Evolutionary conservation across 1,140 invertebrate genomes (phyloP), one percentile per base, ranked within the genome.

Genomic region (Chlorops oryzae): DNA sequence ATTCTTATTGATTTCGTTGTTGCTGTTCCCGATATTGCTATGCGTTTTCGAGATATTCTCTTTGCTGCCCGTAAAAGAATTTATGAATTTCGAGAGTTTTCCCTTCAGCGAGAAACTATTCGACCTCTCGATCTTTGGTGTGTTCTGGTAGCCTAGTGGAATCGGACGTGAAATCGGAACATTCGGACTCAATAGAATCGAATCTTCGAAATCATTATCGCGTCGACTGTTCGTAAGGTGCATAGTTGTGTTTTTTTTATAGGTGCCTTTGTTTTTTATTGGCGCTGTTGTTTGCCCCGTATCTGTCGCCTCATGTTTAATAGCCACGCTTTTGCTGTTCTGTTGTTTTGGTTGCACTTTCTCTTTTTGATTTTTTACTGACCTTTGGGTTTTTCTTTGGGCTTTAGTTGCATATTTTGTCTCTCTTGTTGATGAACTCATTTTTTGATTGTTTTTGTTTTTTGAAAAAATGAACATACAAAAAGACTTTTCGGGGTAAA

Each of bases 81-180:
- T 72, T 7, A 70, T 55, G 13, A 72, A 39, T 24, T 64, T 61
- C 7, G 63, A 61, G 5, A 72, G 23, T 50, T 63, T 72, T 18
- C 58, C 58, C 9, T 62, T 62, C 20, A 67, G 24, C 3, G 52
- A 60, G 18, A 72, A 66, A 55, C 69, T 72, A 18, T 64, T 63
- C 22, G 68, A 64, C 5, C 69, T 58, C 47, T 70, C 69, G 44
- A 72, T 63, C 56, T 66, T 71, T 15, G 61, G 56, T 3, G 59
- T 40, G 27, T 41, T 53, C 12, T 64, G 61, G 17, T 55, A 52
- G 6, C 53, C 51, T 0, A 54, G 41, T 25, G 57, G 17, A 39
- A 44, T 34, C 12, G 37, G 20, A 41, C 23, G 12, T n/a, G n/a
- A n/a, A n/a, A 32, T 13, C 27, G 27, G 27, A 32, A 32, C 27